Evolutionary conservation across 2,797 vertebrate species (phyloP), one percentile per base, ranked within the genome.

Genomic region (Morus bassanus): DNA sequence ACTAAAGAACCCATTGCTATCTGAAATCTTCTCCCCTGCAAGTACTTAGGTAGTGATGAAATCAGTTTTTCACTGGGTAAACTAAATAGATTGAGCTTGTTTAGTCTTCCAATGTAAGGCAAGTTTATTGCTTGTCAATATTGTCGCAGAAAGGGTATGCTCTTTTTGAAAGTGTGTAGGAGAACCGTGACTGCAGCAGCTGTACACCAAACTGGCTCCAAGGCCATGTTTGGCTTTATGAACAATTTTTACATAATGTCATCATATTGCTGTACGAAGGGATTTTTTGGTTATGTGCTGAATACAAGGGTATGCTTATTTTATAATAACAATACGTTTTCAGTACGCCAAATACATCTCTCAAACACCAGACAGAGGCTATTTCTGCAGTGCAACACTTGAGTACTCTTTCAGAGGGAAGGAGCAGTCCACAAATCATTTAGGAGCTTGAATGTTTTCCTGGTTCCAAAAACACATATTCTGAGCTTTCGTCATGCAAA

Each of bases 91-190:
- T 16, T 4, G 53, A 67, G 53, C 48, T 72, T 46, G 23, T 43
- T 84, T 22, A 28, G 37, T 18, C 39, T 45, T 57, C 48, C 43
- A 1, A 8, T 11, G 4, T 1, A 3, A 70, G 18, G n/a, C 23
- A n/a, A 19, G 35, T 10, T 61, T 14, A 41, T 6, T 21, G 27
- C 27, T 30, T 17, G 17, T 31, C 7, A 4, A 1, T 13, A 2
- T 3, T n/a, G 35, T 16, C 30, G 51, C 54, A 53, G 50, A 27
- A 25, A 74, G 45, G 56, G 22, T 3, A 9, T 1, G 14, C 7
- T 5, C 41, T 39, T 30, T 33, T 12, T 33, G 14, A 1, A 23
- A 59, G 19, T 0, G 12, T 9, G 22, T 21, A 1, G 9, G 39
- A 59, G 35, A 60, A 6, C 39, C 7, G 18, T 11, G 10, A 14